phyloP scores from a whole-genome alignment of 1,140 invertebrate species.

The Procambarus virginalis region DNA sequence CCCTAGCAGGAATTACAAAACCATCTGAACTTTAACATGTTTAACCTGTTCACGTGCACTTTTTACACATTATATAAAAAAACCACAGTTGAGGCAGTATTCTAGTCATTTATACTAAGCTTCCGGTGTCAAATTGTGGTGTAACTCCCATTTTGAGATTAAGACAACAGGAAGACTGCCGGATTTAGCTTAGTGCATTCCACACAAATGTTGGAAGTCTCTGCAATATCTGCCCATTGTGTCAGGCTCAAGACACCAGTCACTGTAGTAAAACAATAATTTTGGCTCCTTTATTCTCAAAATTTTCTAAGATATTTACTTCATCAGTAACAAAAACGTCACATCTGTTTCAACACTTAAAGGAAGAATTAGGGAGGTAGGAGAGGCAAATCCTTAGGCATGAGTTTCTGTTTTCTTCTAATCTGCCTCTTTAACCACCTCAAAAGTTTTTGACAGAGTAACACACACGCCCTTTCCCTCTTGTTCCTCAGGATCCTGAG shows the following conservation, averaged over 20 bases:
- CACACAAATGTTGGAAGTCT: slow-evolving; percentile 33
- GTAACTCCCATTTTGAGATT: slow-evolving; percentile 21
- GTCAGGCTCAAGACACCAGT: slow-evolving; percentile 59
- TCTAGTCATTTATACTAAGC: slow-evolving; percentile 15
- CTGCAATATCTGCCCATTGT: slow-evolving; percentile 45
- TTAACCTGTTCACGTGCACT: slow-evolving; percentile 40
- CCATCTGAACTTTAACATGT: slow-evolving; percentile 52
- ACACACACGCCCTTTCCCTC: slow-evolving; percentile 79
- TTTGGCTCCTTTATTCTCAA: slow-evolving; percentile 22
- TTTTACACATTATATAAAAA: slow-evolving; percentile 43
- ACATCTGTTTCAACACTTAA: slow-evolving; percentile 30
- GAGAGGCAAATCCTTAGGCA: slow-evolving; percentile 18
- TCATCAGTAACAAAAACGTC: slow-evolving; percentile 51
- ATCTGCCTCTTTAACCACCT: slow-evolving; percentile 77
- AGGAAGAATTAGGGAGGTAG: slow-evolving; percentile 46
- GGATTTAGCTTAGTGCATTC: slow-evolving; percentile 16
- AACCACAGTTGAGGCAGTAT: slow-evolving; percentile 37
- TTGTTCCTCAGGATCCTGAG: slow-evolving; percentile 75
- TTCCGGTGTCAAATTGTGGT: slow-evolving; percentile 24
- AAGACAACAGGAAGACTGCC: slow-evolving; percentile 47
- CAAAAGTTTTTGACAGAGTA: slow-evolving; percentile 79
- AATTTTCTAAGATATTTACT: slow-evolving; percentile 28
- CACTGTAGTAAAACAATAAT: slow-evolving; percentile 42
- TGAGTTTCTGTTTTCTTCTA: slow-evolving; percentile 71
- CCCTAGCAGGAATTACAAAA: slow-evolving; percentile 50